Evolutionary conservation across 2,888 invertebrate species (phyloP), one percentile per base, ranked within the genome.

Genomic region (Rhimphoctona megacephalus): DNA sequence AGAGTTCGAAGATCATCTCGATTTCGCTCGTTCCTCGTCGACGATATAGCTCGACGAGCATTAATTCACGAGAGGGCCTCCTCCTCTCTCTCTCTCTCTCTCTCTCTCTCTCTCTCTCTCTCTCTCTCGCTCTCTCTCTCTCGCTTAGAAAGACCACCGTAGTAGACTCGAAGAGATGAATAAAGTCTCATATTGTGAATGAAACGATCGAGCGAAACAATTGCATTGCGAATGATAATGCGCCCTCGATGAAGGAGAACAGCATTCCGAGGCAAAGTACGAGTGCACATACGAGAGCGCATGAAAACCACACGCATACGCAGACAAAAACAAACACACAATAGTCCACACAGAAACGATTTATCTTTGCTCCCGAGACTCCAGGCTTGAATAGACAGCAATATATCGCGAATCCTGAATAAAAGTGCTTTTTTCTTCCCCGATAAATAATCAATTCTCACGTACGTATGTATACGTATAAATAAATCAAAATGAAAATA

Each of bases 161-260:
- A 22, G 30, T 73, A 52, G 33, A 52, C 30, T 33, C 25, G 1
- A 17, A 6, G 52, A 36, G 30, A 52, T 52, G 52, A 52, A 73
- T 73, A 73, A 73, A 73, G 52, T 33, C 54, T 49, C 30, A 17
- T 73, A 33, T 30, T 73, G 73, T 54, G 83, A 86, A 81, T 66
- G 81, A 74, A 81, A 64, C 30, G 46, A 73, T n/a, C 73, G 54
- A 22, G 49, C 64, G 73, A 43, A 57, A 69, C 69, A 79, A 79
- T 69, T 79, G 49, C 52, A 33, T 19, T 17, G 22, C 33, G 36
- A 66, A 67, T 54, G 73, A 81, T 67, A 54, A 74, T 81, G 73
- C 73, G 81, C 52, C 54, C 67, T 66, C 64, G 74, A 74, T 61
- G 74, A 74, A 36, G 81, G 74, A 66, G 52, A 81, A 30, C 49